Percentiles rank a stretch among this genome's conserved stretches.
These are phyloP conservation scores for Saguinus imperator DNA, from an alignment of 2,113 vertebrate species.

Conservation along the genomic window DNA sequence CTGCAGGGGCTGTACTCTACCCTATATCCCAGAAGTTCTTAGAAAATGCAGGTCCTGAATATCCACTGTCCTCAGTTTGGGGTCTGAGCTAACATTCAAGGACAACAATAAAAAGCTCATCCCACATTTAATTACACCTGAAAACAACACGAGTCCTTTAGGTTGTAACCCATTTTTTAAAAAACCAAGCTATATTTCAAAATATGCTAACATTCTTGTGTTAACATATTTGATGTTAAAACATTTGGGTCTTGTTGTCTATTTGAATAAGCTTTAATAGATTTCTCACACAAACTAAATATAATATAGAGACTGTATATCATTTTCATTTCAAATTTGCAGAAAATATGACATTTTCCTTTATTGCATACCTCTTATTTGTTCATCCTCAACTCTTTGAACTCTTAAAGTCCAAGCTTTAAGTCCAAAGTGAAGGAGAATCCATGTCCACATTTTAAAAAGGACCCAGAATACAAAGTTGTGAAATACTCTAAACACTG, in stretches of 20 bases:
- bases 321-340: conserved; percentile 5
- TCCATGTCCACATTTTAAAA: background rate
- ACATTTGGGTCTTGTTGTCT: background rate
- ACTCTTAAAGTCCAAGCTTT: background rate
- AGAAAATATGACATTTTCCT: background rate
- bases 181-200: background rate
- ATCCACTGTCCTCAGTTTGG: background rate
- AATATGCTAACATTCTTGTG: background rate
- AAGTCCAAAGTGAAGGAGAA: background rate
- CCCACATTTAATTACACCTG: background rate
- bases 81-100: background rate
- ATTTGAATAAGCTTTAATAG: conserved; percentile 17
- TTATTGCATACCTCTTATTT: background rate
- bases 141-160: background rate
- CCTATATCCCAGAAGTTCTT: background rate
- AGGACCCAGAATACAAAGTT: background rate
- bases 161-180: background rate
- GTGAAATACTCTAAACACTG: background rate
- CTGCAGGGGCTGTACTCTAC: background rate
- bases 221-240: background rate
- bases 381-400: background rate
- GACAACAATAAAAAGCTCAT: background rate
- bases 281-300: background rate
- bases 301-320: background rate
- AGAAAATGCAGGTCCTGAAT: background rate